Evolutionary conservation across 2,888 invertebrate genomes (phyloP).

Genomic region (Uloborus plumipes): DNA sequence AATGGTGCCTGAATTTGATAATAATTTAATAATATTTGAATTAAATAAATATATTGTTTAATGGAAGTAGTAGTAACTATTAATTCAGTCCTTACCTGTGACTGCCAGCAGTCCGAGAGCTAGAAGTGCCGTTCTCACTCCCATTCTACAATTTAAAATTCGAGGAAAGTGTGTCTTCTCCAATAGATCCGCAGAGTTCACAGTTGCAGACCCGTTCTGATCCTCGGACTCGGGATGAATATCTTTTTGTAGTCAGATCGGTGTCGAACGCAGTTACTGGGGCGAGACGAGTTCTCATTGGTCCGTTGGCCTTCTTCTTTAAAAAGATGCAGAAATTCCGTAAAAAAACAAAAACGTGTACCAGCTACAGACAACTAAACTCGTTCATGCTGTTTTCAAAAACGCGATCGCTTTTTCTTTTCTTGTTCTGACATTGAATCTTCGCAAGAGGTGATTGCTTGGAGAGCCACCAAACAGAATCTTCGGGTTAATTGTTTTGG

Average conservation of each 20-base stretch:
- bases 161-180: too few species aligned
- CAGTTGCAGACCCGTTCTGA: constrained; percentile 7
- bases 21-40: too few species aligned
- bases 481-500: constrained; percentile 8
- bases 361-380: constrained; percentile 32
- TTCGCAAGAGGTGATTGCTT: neutral
- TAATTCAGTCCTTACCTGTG: constrained; percentile 33
- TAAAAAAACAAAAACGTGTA: constrained; percentile 28
- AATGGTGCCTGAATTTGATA: too few species aligned
- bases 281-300: constrained; percentile 61
- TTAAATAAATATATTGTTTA: neutral
- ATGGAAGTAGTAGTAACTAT: neutral
- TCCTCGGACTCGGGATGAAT: constrained; percentile 14
- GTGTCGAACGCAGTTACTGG: constrained; percentile 54
- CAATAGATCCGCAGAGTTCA: constrained; percentile 6
- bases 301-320: constrained; percentile 50
- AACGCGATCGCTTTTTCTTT: neutral
- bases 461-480: neutral
- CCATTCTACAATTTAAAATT: constrained; percentile 17
- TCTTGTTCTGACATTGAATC: constrained; percentile 46
- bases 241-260: constrained; percentile 61
- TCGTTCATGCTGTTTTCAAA: constrained; percentile 34
- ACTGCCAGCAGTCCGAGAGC: constrained; percentile 17
- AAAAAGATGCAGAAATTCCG: constrained; percentile 44
- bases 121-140: constrained; percentile 23